phyloP scores from a whole-genome alignment of 2,797 vertebrate genomes.

The Forpus xanthops region DNA sequence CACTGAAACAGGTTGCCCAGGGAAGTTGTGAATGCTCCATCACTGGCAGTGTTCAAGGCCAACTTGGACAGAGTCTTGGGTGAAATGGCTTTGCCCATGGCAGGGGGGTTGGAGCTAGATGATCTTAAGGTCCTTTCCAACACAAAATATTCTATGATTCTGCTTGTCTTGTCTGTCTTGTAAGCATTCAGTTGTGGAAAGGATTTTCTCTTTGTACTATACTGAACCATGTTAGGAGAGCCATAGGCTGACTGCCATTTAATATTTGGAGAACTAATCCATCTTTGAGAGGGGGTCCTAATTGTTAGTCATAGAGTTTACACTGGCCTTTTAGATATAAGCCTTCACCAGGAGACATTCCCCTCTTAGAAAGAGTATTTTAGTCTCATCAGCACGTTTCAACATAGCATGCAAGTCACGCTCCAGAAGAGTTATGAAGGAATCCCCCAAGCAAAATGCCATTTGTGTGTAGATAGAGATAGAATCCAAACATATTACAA shows the following conservation, averaged over 20 bases:
- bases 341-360: background rate
- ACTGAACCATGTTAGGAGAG: background rate
- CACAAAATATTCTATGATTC: no score
- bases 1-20: no score
- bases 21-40: no score
- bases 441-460: background rate
- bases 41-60: no score
- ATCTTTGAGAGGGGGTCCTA: background rate
- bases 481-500: background rate
- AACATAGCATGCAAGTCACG: background rate
- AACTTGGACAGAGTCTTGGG: no score
- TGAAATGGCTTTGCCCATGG: no score
- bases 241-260: background rate
- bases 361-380: background rate
- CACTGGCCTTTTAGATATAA: rapidly evolving
- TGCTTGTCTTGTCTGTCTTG: background rate
- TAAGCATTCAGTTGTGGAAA: background rate
- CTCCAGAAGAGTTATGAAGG: background rate
- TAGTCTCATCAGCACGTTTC: background rate
- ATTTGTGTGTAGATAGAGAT: background rate
- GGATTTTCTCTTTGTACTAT: background rate
- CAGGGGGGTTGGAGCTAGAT: no score
- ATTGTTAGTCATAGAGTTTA: background rate
- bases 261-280: background rate
- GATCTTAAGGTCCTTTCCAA: no score